phyloP scores from a whole-genome alignment of 2,888 invertebrate species.

The Brenthis ino region DNA sequence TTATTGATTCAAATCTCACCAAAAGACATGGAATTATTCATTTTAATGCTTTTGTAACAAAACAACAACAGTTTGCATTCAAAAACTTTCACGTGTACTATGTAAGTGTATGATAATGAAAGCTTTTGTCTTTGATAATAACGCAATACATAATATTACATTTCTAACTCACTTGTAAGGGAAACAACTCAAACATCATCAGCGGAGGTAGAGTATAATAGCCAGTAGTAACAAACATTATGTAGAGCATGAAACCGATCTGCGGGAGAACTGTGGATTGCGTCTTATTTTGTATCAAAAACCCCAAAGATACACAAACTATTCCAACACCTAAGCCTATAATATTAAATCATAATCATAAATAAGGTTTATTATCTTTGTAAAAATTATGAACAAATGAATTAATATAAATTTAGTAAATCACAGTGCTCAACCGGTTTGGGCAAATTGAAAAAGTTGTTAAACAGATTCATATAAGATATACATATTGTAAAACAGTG shows the following conservation, averaged over 20 bases:
- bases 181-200: constrained; percentile 61
- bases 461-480: too few relatives aligned
- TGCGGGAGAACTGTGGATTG: constrained; percentile 46
- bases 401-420: too few relatives aligned
- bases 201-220: constrained; percentile 58
- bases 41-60: too few relatives aligned
- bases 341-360: not conserved
- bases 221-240: constrained; percentile 55
- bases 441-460: too few relatives aligned
- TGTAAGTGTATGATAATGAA: not conserved
- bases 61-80: too few relatives aligned
- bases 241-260: constrained; percentile 49
- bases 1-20: too few relatives aligned
- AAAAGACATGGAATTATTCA: too few relatives aligned
- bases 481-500: too few relatives aligned
- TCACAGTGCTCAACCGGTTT: too few relatives aligned
- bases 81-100: too few relatives aligned
- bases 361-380: not conserved
- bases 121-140: not conserved
- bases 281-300: constrained; percentile 38
- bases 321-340: constrained; percentile 55
- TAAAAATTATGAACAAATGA: not conserved
- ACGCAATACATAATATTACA: not conserved
- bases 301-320: constrained; percentile 45
- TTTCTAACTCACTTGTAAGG: constrained; percentile 57